These are phyloP conservation scores for Tangara arthus DNA, from an alignment of 2,797 vertebrate genomes.

Conservation along the genomic window DNA sequence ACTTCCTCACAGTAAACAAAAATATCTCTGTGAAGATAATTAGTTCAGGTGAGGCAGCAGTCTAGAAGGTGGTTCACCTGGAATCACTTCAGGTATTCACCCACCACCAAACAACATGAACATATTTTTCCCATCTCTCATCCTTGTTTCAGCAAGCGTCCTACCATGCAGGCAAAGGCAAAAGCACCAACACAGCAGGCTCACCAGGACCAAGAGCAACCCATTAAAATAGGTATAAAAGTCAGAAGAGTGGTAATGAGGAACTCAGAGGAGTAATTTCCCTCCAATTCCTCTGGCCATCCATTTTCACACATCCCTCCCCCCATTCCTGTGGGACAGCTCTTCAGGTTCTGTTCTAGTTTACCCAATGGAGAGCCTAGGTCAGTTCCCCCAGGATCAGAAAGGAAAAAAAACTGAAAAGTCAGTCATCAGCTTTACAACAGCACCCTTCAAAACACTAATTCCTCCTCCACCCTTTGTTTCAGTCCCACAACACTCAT, in stretches of 20 bases:
- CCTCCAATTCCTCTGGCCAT: not conserved
- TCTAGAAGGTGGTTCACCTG: not conserved
- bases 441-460: not conserved
- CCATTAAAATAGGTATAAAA: not conserved
- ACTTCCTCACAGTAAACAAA: not conserved
- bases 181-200: not conserved
- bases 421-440: not conserved
- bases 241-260: not conserved
- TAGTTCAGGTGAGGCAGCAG: slow-evolving; percentile 24
- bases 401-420: not conserved
- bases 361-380: not conserved
- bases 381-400: not conserved
- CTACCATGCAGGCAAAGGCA: not conserved
- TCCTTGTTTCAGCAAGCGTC: not conserved
- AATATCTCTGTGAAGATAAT: not conserved
- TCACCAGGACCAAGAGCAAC: not conserved
- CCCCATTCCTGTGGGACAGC: not conserved
- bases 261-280: not conserved
- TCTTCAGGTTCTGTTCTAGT: not conserved
- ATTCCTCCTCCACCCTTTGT: not conserved
- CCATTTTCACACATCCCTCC: not conserved
- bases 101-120: not conserved
- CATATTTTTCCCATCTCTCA: slow-evolving; percentile 12
- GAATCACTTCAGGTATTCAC: not conserved
- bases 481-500: not conserved